These are phyloP conservation scores for Otolemur garnettii DNA, from an alignment of 2,113 vertebrate species.

Conservation along the genomic window DNA sequence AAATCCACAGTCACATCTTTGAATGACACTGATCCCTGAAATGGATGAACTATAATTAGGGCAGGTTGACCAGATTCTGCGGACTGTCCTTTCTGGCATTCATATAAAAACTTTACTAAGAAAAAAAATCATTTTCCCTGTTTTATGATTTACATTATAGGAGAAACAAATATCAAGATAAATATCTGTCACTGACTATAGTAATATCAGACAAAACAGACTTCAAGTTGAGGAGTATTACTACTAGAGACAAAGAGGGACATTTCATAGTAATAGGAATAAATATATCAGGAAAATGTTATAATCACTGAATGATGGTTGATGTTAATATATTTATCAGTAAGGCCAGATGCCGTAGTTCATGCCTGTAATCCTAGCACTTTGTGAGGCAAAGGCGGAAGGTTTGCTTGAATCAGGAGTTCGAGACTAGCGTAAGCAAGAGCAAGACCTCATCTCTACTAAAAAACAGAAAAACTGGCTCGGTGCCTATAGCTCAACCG, in stretches of 20 bases:
- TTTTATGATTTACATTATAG: constrained; percentile 40
- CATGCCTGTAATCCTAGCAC: too few species aligned
- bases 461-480: too few species aligned
- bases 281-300: not conserved
- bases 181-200: not conserved
- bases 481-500: too few species aligned
- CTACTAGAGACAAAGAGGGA: not conserved
- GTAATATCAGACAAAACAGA: not conserved
- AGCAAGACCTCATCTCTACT: too few species aligned
- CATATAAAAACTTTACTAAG: constrained; percentile 10
- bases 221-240: not conserved
- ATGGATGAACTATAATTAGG: constrained; percentile 10
- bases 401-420: too few species aligned
- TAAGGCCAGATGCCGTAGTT: not conserved
- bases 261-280: not conserved
- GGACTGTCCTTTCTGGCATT: not conserved
- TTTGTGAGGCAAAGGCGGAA: too few species aligned
- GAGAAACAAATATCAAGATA: constrained; percentile 18
- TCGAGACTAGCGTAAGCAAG: too few species aligned
- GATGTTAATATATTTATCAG: not conserved
- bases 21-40: constrained; percentile 75
- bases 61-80: not conserved
- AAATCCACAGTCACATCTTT: constrained; percentile 82
- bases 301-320: not conserved
- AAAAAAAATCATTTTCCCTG: constrained; percentile 26